Conservation (phyloP, 2,888 invertebrate genomes). For the Cyaniris semiargus region DNA sequence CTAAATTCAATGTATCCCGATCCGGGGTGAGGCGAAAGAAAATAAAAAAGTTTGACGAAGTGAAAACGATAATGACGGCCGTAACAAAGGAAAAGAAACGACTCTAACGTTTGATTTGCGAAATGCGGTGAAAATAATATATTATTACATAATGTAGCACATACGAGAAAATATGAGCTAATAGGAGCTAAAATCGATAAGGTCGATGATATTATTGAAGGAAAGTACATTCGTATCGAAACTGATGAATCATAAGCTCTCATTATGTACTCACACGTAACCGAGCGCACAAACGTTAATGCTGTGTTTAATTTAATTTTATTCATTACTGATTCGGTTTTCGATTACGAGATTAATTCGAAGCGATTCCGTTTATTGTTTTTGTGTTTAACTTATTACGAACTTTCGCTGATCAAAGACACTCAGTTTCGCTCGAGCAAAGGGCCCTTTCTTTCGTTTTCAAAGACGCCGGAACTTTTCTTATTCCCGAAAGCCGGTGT, state of each 20-base stretch:
- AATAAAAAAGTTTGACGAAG: conserved; percentile 44
- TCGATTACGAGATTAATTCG: conserved; percentile 31
- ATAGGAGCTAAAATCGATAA: conserved; percentile 56
- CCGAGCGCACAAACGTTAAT: conserved; percentile 24
- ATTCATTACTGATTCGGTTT: conserved; percentile 22
- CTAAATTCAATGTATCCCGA: conserved; percentile 72
- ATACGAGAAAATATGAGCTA: conserved; percentile 52
- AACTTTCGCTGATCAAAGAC: conserved; percentile 75
- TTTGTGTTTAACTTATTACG: conserved; percentile 61
- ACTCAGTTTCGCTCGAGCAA: conserved; percentile 64
- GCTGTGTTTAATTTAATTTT: conserved; percentile 45
- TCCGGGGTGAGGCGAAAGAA: conserved; percentile 54
- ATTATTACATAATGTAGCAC: conserved; percentile 49
- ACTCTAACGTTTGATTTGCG: conserved; percentile 65
- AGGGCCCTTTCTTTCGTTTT: conserved; percentile 70
- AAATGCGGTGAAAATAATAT: conserved; percentile 48
- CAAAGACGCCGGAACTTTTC: conserved; percentile 69
- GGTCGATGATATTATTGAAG: conserved; percentile 58
- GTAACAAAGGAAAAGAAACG: conserved; percentile 71
- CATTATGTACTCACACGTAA: conserved; percentile 11
- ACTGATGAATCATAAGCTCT: conserved; percentile 40
- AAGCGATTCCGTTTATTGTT: conserved; percentile 26
- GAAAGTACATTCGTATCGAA: conserved; percentile 50
- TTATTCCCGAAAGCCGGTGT: conserved; percentile 69
- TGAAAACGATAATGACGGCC: conserved; percentile 62